Evolutionary conservation across 2,113 vertebrate species (phyloP), one percentile per base, ranked within the genome.

Genomic region (Globicephala melas): DNA sequence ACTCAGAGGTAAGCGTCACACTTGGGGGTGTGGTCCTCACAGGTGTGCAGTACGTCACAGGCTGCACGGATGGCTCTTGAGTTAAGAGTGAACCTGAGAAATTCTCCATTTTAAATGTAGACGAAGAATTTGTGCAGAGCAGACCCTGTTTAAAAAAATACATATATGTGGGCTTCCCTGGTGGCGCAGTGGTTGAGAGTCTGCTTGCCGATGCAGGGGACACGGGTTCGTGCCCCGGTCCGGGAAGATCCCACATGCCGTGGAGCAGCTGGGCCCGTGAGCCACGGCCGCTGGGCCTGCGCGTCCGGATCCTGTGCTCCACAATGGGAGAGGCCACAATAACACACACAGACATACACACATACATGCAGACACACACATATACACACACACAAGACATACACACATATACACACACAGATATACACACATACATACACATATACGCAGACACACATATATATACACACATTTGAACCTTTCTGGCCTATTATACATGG

Each of bases 1-100:
- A 99, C 96, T 99, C 99, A 0, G 99, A 99, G 99, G 99, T 99
- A 99, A 98, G 44, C 76, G 1, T 15, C 0, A 7, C 10, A 9
- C 36, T 44, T 6, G 0, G 36, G 68, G 21, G 41, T 2, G 9
- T 3, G n/a, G 44, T 62, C 8, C 31, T 41, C 12, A 8, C 2
- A 7, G 25, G 55, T 4, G 41, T 18, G 58, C 33, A 53, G 65
- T 33, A 12, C 4, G 10, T n/a, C 58, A 50, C 9, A n/a, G 76
- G 31, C 12, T 18, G 33, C 8, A 0, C n/a, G 13, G 44, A 9
- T 2, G 2, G 47, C 55, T 63, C 36, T 31, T 2, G 20, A 21
- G 38, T 9, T 36, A 38, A 1, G 41, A 15, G 33, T 2, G 13
- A 71, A 21, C 68, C 67, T 33, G 53, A 60, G 88, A 58, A 62